These are phyloP conservation scores for Molanna angustata DNA, from an alignment of 2,888 invertebrate genomes.

Conservation along the genomic window DNA sequence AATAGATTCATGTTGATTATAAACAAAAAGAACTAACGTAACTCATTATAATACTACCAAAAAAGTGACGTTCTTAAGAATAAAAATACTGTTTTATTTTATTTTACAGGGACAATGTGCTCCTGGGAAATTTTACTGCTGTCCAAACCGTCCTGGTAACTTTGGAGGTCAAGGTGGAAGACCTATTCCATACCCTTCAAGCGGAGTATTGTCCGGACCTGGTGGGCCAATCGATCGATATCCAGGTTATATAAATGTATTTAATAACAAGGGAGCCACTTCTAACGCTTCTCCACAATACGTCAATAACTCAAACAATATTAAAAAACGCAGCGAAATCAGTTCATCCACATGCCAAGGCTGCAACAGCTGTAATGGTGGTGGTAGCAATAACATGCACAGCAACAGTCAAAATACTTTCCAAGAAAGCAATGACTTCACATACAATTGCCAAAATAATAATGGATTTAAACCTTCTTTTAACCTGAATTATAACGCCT, in stretches of 20 bases:
- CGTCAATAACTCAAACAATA: not conserved
- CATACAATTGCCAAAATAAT: not conserved
- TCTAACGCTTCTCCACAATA: conserved; percentile 3
- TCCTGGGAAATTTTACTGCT: conserved; percentile 62
- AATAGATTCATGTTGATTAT: no score
- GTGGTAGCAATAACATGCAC: conserved; percentile 10
- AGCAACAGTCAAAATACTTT: conserved; percentile 7
- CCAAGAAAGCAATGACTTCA: not conserved
- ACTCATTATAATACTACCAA: no score
- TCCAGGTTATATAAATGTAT: conserved; percentile 11
- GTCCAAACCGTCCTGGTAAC: conserved; percentile 48
- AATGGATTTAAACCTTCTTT: not conserved
- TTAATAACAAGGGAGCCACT: not conserved
- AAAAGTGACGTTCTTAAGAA: no score
- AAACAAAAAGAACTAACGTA: no score
- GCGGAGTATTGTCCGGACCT: conserved; percentile 51
- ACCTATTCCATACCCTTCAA: conserved; percentile 41
- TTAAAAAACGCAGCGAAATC: conserved; percentile 3
- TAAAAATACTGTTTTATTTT: conserved; percentile 1
- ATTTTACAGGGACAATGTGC: conserved; percentile 61
- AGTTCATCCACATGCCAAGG: conserved; percentile 7
- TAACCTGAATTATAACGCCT: not conserved
- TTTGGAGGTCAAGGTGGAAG: conserved; percentile 35
- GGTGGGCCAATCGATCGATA: conserved; percentile 44
- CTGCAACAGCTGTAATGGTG: conserved; percentile 3